These are phyloP conservation scores for Enteromius treurensis DNA, from an alignment of 2,797 vertebrate genomes.

Conservation along the genomic window DNA sequence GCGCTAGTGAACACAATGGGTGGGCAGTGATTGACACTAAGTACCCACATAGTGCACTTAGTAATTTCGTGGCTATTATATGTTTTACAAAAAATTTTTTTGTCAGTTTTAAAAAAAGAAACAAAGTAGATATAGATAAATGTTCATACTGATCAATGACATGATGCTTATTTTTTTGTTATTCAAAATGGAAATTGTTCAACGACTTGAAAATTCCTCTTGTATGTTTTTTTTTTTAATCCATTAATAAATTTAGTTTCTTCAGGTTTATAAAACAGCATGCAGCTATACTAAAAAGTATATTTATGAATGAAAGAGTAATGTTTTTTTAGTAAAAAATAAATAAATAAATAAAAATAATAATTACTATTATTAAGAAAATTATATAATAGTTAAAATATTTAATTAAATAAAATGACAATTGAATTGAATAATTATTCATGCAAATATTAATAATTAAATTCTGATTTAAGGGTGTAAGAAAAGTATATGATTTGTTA, in stretches of 20 bases:
- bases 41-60: background rate
- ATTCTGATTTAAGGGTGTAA: background rate
- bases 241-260: background rate
- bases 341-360: background rate
- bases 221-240: background rate
- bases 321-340: background rate
- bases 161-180: background rate
- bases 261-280: background rate
- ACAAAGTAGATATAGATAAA: background rate
- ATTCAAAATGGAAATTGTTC: background rate
- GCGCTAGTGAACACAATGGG: conserved; percentile 27
- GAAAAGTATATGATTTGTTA: background rate
- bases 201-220: background rate
- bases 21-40: conserved; percentile 34
- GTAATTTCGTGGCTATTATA: background rate
- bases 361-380: background rate
- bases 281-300: background rate
- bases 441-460: background rate
- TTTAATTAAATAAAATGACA: background rate
- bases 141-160: background rate
- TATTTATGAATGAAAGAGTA: background rate
- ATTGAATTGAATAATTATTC: background rate
- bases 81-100: background rate
- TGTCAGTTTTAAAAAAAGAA: background rate
- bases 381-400: background rate